These are phyloP conservation scores for Pimpla rufipes DNA, from an alignment of 2,888 invertebrate genomes.

Conservation along the genomic window DNA sequence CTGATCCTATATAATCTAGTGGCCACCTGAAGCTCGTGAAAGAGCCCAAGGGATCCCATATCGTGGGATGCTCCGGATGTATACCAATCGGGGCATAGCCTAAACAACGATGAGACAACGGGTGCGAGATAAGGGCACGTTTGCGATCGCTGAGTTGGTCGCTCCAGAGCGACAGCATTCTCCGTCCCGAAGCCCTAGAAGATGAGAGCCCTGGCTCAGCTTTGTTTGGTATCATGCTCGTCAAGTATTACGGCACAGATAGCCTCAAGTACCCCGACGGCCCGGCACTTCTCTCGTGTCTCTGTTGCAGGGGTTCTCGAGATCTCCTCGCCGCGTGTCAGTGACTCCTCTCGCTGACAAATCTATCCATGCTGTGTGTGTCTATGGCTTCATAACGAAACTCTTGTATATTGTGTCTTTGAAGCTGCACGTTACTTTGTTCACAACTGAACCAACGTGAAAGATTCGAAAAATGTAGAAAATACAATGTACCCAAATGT, in stretches of 20 bases:
- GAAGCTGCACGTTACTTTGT: background rate
- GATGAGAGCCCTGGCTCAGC: conserved; percentile 49
- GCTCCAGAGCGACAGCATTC: conserved; percentile 19
- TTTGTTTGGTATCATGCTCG: conserved; percentile 46
- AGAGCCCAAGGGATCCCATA: conserved; percentile 54
- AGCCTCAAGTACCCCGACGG: conserved; percentile 35
- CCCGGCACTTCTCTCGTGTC: conserved; percentile 31
- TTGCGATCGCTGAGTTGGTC: conserved; percentile 22
- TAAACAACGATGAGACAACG: conserved; percentile 75
- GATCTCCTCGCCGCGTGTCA: conserved; percentile 34
- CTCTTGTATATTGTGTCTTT: background rate
- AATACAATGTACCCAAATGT: background rate
- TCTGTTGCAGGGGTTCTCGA: conserved; percentile 29
- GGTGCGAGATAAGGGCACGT: conserved; percentile 64
- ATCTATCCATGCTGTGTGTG: conserved; percentile 19
- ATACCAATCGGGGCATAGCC: conserved; percentile 71
- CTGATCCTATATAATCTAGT: conserved; percentile 39
- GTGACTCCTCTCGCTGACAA: conserved; percentile 7
- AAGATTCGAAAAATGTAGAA: too few relatives aligned
- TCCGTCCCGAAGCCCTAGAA: conserved; percentile 49
- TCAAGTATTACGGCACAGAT: conserved; percentile 26
- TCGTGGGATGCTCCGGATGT: conserved; percentile 73
- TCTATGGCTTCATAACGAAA: background rate
- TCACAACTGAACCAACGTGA: background rate
- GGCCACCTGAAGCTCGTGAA: conserved; percentile 79